These are phyloP conservation scores for Chiridota heheva DNA, from an alignment of 35 echinoderm and acorn worm genomes.

Conservation along the genomic window DNA sequence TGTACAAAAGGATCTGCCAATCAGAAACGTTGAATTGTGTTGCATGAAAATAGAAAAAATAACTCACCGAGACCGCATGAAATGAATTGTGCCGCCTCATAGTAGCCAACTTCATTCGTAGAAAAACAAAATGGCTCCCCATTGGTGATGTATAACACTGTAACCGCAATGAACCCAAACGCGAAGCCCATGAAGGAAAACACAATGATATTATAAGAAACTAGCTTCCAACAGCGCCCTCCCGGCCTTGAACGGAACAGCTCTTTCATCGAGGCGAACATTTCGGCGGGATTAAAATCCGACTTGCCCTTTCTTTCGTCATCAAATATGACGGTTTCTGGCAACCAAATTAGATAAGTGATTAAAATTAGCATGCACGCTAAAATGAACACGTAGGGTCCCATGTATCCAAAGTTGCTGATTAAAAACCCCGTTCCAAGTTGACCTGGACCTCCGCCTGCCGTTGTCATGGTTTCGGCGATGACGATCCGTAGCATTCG, in stretches of 20 bases:
- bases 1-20: background rate
- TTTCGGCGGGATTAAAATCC: background rate
- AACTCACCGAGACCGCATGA: slow-evolving; percentile 12
- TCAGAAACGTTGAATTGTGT: background rate
- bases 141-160: slow-evolving; percentile 32
- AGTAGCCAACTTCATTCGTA: slow-evolving; percentile 29
- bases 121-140: slow-evolving; percentile 34
- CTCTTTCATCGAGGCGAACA: slow-evolving; percentile 4
- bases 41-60: background rate
- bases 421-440: slow-evolving; percentile 12
- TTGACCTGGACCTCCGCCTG: slow-evolving; percentile 30
- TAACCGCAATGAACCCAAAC: slow-evolving; percentile 13
- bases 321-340: slow-evolving; percentile 25
- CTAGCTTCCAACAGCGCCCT: slow-evolving; percentile 25
- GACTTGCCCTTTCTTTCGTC: slow-evolving; percentile 37
- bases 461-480: slow-evolving; percentile 11
- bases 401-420: slow-evolving; percentile 6
- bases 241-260: background rate
- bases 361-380: background rate
- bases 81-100: slow-evolving; percentile 30
- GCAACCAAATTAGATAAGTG: slow-evolving; percentile 15
- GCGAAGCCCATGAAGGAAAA: slow-evolving; percentile 21
- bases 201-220: slow-evolving; percentile 19
- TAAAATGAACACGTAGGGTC: slow-evolving; percentile 27
- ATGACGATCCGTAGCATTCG: slow-evolving; percentile 19